Conservation (phyloP, 2,113 vertebrate genomes). For the Anarhynchus alexandrinus region DNA sequence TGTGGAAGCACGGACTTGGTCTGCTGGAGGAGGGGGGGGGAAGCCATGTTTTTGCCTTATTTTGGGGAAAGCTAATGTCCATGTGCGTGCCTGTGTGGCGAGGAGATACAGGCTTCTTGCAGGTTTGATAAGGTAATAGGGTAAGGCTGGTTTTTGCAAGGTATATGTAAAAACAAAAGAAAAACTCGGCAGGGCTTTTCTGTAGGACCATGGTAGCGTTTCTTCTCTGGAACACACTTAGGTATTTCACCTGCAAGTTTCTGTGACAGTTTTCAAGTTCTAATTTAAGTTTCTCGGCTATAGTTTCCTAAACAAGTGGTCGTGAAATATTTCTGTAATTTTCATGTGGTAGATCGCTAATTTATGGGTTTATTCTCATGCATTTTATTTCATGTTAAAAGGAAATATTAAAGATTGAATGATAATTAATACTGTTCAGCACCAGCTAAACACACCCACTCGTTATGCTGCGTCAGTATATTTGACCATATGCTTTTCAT, state of each 20-base stretch:
- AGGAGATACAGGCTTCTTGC: neutral
- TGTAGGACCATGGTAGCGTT: neutral
- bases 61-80: neutral
- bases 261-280: neutral
- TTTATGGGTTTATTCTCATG: neutral
- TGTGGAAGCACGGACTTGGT: neutral
- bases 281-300: neutral
- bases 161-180: accelerated
- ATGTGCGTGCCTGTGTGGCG: neutral
- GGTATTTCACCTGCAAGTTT: neutral
- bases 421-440: neutral
- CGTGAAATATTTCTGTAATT: neutral
- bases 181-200: neutral
- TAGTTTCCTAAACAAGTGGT: neutral
- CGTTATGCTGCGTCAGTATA: neutral
- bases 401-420: neutral
- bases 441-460: neutral
- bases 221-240: neutral
- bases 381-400: neutral
- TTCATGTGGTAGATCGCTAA: neutral
- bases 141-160: neutral
- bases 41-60: neutral
- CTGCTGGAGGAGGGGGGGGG: no score
- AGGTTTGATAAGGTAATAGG: neutral
- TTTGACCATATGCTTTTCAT: conserved; percentile 9